These are phyloP conservation scores for Lemur catta DNA, from an alignment of 2,797 vertebrate species.

Conservation along the genomic window DNA sequence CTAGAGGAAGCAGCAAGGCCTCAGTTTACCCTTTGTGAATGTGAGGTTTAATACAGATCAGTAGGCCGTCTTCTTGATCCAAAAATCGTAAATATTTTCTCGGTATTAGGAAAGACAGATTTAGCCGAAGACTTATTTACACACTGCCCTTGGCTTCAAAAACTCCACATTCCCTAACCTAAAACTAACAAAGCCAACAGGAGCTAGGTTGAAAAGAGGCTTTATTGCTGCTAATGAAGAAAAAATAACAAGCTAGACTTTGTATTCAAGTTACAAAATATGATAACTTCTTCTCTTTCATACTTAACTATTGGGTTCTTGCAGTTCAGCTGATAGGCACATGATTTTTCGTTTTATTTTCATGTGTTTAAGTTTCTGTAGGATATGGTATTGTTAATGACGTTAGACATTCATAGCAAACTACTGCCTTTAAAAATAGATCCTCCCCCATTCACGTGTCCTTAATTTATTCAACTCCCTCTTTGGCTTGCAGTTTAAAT, in stretches of 20 bases:
- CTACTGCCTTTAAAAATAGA: constrained; percentile 49
- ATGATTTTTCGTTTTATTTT: neutral
- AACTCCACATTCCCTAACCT: neutral
- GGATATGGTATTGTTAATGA: neutral
- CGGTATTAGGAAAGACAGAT: neutral
- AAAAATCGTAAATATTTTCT: neutral
- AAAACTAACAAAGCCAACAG: constrained; percentile 8
- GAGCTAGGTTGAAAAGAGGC: neutral
- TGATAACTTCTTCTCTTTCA: neutral
- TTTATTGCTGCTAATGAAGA: neutral
- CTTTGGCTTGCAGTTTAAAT: constrained; percentile 36
- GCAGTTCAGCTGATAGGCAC: neutral
- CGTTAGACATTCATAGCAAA: neutral
- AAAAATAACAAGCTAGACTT: neutral
- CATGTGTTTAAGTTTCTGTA: neutral
- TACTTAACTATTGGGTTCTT: neutral
- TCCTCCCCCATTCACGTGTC: neutral
- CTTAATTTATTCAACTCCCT: neutral
- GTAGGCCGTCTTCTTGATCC: neutral
- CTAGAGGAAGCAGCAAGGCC: neutral
- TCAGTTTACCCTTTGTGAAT: neutral
- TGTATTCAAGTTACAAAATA: neutral
- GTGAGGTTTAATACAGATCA: neutral
- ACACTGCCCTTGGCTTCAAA: neutral
- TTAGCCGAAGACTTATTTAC: neutral